These are phyloP conservation scores for Opisthocomus hoazin DNA, from an alignment of 2,113 vertebrate genomes.

Conservation along the genomic window DNA sequence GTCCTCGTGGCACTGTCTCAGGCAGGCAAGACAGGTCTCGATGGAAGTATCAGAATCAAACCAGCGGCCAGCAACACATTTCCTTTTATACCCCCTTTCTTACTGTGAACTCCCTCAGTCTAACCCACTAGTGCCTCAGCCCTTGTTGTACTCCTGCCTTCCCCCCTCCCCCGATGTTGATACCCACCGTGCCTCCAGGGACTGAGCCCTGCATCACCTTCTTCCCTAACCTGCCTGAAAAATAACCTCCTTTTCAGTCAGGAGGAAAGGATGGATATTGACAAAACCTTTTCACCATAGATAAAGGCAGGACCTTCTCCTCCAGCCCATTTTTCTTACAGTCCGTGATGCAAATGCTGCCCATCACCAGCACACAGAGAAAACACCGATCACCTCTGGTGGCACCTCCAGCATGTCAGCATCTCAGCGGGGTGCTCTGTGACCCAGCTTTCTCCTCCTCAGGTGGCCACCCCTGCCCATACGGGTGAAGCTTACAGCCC, in stretches of 20 bases:
- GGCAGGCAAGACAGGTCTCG: not conserved
- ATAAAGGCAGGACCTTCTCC: not conserved
- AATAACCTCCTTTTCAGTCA: not conserved
- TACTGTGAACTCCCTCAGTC: not conserved
- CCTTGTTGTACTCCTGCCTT: not conserved
- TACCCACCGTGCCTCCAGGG: not conserved
- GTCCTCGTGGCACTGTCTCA: not conserved
- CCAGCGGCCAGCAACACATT: not conserved
- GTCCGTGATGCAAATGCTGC: not conserved
- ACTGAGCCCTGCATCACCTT: not conserved
- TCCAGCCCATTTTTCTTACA: not conserved
- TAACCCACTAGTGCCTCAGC: not conserved
- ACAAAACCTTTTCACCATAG: not conserved
- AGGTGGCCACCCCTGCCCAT: fast-evolving
- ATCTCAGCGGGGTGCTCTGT: not conserved
- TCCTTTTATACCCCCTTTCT: not conserved
- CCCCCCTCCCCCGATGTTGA: not conserved
- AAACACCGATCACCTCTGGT: fast-evolving
- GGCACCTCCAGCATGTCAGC: not conserved
- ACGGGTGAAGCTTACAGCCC: not conserved
- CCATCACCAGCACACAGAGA: not conserved
- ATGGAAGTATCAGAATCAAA: not conserved
- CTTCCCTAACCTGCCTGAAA: not conserved
- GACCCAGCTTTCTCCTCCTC: not conserved
- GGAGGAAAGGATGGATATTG: not conserved